Evolutionary conservation across 2,888 invertebrate species (phyloP).

Genomic region (Pollenia griseotomentosa): DNA sequence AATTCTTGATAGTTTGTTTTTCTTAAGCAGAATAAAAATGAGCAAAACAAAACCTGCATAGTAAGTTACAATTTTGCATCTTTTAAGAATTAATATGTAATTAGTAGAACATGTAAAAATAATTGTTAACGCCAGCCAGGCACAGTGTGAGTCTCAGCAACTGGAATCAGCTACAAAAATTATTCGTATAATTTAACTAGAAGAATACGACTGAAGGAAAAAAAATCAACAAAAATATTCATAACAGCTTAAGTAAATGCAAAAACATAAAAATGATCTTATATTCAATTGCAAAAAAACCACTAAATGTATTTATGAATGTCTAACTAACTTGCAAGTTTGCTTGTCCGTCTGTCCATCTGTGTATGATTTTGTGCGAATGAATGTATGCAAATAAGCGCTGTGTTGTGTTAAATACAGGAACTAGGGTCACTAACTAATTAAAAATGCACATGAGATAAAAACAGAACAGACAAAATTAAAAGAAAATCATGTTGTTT

Average conservation of each 20-base stretch:
- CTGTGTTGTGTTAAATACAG: constrained; percentile 70
- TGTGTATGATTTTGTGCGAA: background rate
- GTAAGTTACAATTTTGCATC: constrained; percentile 28
- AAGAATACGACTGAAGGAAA: constrained; percentile 4
- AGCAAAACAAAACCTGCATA: constrained; percentile 2
- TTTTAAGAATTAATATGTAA: constrained; percentile 69
- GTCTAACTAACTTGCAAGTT: constrained; percentile 9
- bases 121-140: constrained; percentile 72
- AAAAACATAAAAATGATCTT: constrained; percentile 35
- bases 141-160: constrained; percentile 68
- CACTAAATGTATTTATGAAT: constrained; percentile 23
- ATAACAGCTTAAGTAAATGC: constrained; percentile 25
- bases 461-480: constrained; percentile 19
- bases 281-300: constrained; percentile 42
- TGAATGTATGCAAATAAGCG: constrained; percentile 51
- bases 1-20: background rate
- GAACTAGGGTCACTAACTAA: constrained; percentile 75
- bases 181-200: constrained; percentile 1
- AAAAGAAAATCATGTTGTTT: constrained; percentile 53
- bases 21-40: background rate
- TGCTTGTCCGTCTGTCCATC: background rate
- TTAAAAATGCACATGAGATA: constrained; percentile 74
- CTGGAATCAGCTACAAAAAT: constrained; percentile 58
- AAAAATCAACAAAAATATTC: background rate
- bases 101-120: constrained; percentile 72